Evolutionary conservation across 2,888 invertebrate species (phyloP).

Genomic region (Limenitis camilla): DNA sequence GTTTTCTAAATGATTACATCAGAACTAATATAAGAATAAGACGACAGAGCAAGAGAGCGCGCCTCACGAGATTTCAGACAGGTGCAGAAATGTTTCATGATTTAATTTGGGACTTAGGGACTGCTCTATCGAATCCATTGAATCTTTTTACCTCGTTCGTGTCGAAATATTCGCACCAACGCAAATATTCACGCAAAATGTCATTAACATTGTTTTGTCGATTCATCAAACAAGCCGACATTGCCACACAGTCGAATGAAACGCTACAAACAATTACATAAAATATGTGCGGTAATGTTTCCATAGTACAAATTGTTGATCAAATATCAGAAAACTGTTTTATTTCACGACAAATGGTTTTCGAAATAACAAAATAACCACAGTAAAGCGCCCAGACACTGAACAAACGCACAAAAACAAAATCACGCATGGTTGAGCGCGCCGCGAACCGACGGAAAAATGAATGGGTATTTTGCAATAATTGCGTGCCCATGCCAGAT

Average conservation of each 20-base stretch:
- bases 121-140: conserved; percentile 69
- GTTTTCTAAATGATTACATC: conserved; percentile 31
- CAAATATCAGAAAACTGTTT: conserved; percentile 48
- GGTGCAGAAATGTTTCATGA: conserved; percentile 71
- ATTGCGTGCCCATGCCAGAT: conserved; percentile 47
- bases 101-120: conserved; percentile 74
- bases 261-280: conserved; percentile 28
- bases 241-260: conserved; percentile 18
- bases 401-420: conserved; percentile 67
- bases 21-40: conserved; percentile 45
- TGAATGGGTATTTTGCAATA: conserved; percentile 64
- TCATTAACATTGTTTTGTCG: conserved; percentile 26
- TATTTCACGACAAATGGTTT: conserved; percentile 54
- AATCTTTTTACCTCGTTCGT: conserved; percentile 59
- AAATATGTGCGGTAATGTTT: conserved; percentile 28
- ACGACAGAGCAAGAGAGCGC: conserved; percentile 47
- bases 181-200: conserved; percentile 28
- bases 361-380: conserved; percentile 58
- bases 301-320: conserved; percentile 35
- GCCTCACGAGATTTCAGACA: conserved; percentile 53
- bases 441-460: conserved; percentile 55
- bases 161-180: conserved; percentile 40
- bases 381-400: conserved; percentile 56
- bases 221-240: conserved; percentile 27
- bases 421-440: conserved; percentile 64